Conservation (phyloP, 2,113 vertebrate genomes). For the Rhinogobius similis region DNA sequence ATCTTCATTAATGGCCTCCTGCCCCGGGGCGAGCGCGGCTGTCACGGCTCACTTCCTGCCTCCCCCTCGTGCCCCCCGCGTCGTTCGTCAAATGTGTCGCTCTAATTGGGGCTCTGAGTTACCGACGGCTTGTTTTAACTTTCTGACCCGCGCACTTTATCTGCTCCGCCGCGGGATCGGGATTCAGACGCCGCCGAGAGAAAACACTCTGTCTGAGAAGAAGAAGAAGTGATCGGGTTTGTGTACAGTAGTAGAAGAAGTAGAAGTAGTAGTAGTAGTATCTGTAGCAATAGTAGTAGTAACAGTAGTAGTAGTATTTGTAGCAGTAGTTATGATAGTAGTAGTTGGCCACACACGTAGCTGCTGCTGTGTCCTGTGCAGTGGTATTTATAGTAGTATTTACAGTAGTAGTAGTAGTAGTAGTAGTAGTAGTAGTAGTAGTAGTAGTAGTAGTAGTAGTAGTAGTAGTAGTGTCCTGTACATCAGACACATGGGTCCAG, state of each 20-base stretch:
- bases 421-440: not conserved
- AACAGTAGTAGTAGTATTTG: not conserved
- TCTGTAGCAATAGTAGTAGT: not conserved
- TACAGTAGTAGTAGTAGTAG: not conserved
- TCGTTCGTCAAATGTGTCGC: conserved; percentile 75
- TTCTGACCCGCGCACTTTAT: conserved; percentile 15
- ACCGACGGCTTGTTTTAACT: conserved; percentile 54
- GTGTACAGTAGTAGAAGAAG: not conserved
- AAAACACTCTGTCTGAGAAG: too few relatives aligned
- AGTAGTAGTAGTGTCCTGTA: not conserved
- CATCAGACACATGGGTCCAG: too few relatives aligned
- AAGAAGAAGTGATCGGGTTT: too few relatives aligned
- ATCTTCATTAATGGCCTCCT: conserved; percentile 63
- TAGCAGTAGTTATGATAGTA: not conserved
- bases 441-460: not conserved
- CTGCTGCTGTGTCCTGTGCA: too few relatives aligned
- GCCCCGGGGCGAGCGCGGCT: conserved; percentile 55
- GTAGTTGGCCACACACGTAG: too few relatives aligned
- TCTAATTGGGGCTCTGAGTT: conserved; percentile 69
- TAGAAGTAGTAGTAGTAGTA: not conserved
- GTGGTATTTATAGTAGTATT: too few relatives aligned
- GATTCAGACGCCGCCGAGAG: too few relatives aligned
- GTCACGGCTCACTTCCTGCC: conserved; percentile 76
- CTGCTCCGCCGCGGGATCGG: not conserved
- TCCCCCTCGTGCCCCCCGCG: not conserved